These are phyloP conservation scores for human DNA, from an alignment of 2,113 vertebrate genomes.

Conservation along the genomic window GRCh38 chr11:34112001-34112500, in stretches of 20 bases:
- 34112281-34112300: neutral
- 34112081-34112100: conserved; percentile 97
- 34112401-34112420: neutral
- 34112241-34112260: neutral
- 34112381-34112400: neutral
- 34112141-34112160: conserved; percentile 97
- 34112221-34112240: conserved; percentile 85
- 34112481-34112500: neutral
- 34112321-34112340: rapidly evolving
- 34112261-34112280: neutral
- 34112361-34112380: neutral
- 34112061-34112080: conserved; percentile 98
- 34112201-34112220: conserved; percentile 96
- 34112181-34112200: conserved; percentile 98
- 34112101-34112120: conserved; percentile 94
- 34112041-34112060: conserved; percentile 90
- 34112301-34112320: no score
- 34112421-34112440: neutral
- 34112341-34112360: neutral
- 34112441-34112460: neutral
- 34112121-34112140: conserved; percentile 96
- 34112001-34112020: conserved; percentile 25
- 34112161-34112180: conserved; percentile 99
- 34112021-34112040: neutral
- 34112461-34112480: neutral